phyloP scores from a whole-genome alignment of 2,113 vertebrate genomes.

The Cyanocitta stelleri region DNA sequence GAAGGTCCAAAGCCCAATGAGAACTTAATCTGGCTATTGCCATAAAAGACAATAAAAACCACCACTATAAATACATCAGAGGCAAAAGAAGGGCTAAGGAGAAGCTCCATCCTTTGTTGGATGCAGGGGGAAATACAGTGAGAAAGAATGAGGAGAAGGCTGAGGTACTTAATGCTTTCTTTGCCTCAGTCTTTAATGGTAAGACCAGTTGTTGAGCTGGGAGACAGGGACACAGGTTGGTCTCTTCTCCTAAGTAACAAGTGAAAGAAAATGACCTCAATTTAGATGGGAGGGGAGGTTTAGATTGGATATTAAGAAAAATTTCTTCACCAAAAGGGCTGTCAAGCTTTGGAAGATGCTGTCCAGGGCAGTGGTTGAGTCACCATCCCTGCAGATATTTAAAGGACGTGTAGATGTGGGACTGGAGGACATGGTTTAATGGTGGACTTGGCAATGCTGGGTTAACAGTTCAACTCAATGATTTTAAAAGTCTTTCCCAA shows the following conservation, averaged over 20 bases:
- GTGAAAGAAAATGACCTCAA: neutral
- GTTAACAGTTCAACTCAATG: neutral
- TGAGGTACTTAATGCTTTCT: neutral
- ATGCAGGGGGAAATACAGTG: neutral
- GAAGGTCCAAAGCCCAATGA: neutral
- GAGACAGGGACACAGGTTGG: neutral
- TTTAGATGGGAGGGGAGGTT: neutral
- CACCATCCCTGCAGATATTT: neutral
- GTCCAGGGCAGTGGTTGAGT: neutral
- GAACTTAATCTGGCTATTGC: neutral
- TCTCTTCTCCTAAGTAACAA: neutral
- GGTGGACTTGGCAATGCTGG: neutral
- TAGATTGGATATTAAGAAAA: neutral
- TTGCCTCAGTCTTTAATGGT: neutral
- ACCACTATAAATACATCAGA: neutral
- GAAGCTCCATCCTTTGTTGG: neutral
- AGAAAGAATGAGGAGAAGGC: neutral
- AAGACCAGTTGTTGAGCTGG: neutral
- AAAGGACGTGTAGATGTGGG: fast-evolving
- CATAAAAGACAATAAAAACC: neutral
- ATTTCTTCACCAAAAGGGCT: neutral
- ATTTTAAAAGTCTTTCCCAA: neutral
- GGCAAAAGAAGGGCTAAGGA: neutral
- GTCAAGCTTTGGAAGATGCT: neutral
- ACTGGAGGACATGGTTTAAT: neutral